These are phyloP conservation scores for Caenorhabditis tropicalis DNA, from an alignment of 1,140 invertebrate species.

Conservation along the genomic window DNA sequence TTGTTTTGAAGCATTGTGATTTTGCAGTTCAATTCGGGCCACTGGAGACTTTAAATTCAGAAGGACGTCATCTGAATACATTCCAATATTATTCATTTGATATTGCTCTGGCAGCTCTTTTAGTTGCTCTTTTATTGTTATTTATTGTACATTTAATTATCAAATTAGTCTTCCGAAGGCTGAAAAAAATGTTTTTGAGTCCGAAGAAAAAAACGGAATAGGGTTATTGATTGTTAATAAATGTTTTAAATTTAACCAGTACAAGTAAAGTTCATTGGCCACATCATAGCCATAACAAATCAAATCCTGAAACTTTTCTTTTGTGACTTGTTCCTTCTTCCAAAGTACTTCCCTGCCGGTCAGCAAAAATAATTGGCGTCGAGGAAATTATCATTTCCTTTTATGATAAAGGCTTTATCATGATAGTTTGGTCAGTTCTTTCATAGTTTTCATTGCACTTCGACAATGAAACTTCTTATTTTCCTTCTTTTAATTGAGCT, in stretches of 20 bases:
- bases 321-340: background rate
- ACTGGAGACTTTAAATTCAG: conserved; percentile 3
- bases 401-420: no score
- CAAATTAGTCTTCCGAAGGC: background rate
- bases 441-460: background rate
- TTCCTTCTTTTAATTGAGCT: background rate
- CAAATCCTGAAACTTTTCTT: no score
- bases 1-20: conserved; percentile 8
- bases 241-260: background rate
- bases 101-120: background rate
- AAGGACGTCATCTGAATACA: conserved; percentile 18
- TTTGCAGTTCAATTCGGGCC: conserved; percentile 7
- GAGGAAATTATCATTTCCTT: no score
- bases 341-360: background rate
- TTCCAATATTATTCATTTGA: conserved; percentile 14
- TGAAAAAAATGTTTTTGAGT: background rate
- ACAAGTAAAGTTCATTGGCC: no score
- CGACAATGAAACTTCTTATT: background rate
- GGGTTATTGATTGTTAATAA: background rate
- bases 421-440: background rate
- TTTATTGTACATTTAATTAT: background rate
- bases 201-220: background rate
- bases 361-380: no score
- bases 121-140: background rate
- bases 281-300: no score